Evolutionary conservation across 2,888 invertebrate species (phyloP), one percentile per base, ranked within the genome.

Genomic region (Oxytorus armatus): DNA sequence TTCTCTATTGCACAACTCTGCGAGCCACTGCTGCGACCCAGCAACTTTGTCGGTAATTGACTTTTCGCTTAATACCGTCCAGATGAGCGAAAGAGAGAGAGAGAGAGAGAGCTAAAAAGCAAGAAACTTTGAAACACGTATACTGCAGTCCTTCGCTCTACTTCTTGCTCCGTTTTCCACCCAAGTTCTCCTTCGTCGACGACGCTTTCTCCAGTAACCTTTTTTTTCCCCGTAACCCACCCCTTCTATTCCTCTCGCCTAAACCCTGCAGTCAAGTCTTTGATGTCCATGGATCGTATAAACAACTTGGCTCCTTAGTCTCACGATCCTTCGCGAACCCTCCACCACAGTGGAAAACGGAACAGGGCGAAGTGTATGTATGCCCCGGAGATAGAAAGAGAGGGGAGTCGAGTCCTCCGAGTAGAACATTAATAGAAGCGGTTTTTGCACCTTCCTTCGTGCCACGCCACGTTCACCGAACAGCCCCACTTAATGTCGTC

Each of bases 31-130:
- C 21, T 3, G 66, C 33, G 47, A 44, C 39, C 73, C 14, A 44
- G 16, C 23, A 65, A 75, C 81, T 55, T 77, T 72, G 75, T 76
- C 79, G 80, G 81, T 82, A 82, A 83, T 85, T 82, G 73, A 74
- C 61, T 74, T 39, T 61, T 33, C 77, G 59, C 55, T 70, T 70
- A 81, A 82, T 83, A 83, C 81, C 57, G 36, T 63, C 25, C n/a
- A n/a, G n/a, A n/a, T n/a, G n/a, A n/a, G 49, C 23, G 61, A 49
- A 81, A 68, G 66, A 21, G 70, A 57, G 61, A 14, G 11, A 42
- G 39, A 70, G 16, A 16, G 49, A 42, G 57, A 57, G 68, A 42
- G 21, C 61, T 53, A 68, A 61, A 68, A 73, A 63, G 51, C 65
- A 39, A 66, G 47, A 73, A 78, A 78, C 63, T 77, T 77, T 65